Evolutionary conservation across 2,888 invertebrate genomes (phyloP), one percentile per base, ranked within the genome.

Genomic region (Cryptocephalus primarius): DNA sequence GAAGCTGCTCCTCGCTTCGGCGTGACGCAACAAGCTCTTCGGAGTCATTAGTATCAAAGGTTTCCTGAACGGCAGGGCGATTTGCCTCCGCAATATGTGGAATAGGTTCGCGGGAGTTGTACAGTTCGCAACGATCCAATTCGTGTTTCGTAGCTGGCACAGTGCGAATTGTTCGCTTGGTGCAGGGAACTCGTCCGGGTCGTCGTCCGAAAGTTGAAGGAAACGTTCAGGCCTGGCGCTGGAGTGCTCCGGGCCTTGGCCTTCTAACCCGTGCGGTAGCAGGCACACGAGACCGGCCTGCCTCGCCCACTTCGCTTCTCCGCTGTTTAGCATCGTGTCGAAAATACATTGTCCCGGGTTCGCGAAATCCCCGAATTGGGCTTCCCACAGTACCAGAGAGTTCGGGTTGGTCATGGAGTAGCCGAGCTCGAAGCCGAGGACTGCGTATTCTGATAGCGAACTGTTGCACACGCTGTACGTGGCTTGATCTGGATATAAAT

Each of bases 301-400:
- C 47, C 96, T 82, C 56, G 94, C 89, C 96, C 96, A 97, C 75
- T 99, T 97, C 52, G 91, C 85, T 74, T 97, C 94, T 4, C 97
- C 97, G 62, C 86, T 85, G 50, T 85, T 81, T 61, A 91, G 83
- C 72, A 90, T 89, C 73, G 88, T 88, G 75, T 96, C 92, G 65
- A 92, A 92, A 69, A 97, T 90, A 72, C 92, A 92, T 72, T 99
- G 99, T 8, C 96, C 97, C 31, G 91, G 95, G 73, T 99, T 99
- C 74, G 88, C 87, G 74, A 99, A 99, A 73, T 99, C 99, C 9
- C 97, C 99, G 71, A 99, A 99, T 72, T 99, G 97, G 0, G 96
- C 99, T 74, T 99, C 97, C 97, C 97, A 99, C 52, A 88, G 79
- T 0, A 96, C 94, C 57, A 99, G 73, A 1, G 94, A 89, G 73